phyloP scores from a whole-genome alignment of 2,888 invertebrate genomes.

The Lamellibrachia satsuma region DNA sequence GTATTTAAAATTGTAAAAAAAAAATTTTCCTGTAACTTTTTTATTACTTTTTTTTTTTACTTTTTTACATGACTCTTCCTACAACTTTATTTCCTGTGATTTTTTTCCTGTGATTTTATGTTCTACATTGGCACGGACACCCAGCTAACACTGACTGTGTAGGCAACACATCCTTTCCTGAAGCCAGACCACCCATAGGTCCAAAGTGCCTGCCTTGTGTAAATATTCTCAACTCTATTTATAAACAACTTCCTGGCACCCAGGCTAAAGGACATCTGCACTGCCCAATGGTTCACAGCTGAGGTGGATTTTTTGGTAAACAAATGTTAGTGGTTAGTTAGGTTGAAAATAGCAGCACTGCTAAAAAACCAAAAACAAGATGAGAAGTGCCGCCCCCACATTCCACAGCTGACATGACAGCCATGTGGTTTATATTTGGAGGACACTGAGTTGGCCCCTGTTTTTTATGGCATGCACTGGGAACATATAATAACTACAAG shows the following conservation, averaged over 20 bases:
- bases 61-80: no score
- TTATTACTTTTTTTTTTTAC: no score
- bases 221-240: slow-evolving; percentile 17
- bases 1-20: no score
- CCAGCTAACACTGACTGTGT: neutral
- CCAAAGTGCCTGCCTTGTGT: neutral
- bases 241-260: slow-evolving; percentile 13
- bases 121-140: neutral
- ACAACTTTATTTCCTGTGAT: no score
- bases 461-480: neutral
- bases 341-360: neutral
- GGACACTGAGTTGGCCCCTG: neutral
- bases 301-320: neutral
- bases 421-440: neutral
- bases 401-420: neutral
- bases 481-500: neutral
- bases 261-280: neutral
- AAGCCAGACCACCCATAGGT: neutral
- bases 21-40: no score
- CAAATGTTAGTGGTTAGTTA: neutral
- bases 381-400: neutral
- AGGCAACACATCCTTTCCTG: neutral
- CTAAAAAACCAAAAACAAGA: neutral
- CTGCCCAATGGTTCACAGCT: neutral
- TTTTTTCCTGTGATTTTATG: no score